Evolutionary conservation across 2,797 vertebrate species (phyloP).

Genomic region (Allobates femoralis): DNA sequence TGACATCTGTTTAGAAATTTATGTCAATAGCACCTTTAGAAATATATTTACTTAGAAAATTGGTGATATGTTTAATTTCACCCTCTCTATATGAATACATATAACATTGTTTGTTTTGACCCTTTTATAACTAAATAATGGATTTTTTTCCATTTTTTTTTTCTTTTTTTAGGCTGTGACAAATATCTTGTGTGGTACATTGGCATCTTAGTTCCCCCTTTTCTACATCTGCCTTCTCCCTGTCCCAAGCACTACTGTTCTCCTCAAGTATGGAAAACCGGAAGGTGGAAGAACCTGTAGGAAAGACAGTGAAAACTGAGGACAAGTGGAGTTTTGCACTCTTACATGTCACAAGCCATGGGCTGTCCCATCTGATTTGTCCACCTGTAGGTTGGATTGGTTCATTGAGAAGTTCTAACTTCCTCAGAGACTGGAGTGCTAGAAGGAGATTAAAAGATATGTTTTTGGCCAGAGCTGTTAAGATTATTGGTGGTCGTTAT

Average conservation of each 20-base stretch:
- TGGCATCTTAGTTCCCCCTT: conserved; percentile 54
- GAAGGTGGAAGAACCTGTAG: conserved; percentile 45
- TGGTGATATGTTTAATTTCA: too few species aligned
- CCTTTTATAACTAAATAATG: neutral
- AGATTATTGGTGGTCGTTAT: conserved; percentile 39
- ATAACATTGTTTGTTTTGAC: neutral
- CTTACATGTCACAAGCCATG: conserved; percentile 18
- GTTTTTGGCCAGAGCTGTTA: conserved; percentile 46
- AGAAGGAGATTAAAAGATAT: conserved; percentile 14
- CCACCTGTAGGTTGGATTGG: conserved; percentile 29
- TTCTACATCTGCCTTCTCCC: conserved; percentile 58
- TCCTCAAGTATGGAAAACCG: conserved; percentile 48
- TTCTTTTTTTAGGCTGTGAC: conserved; percentile 83
- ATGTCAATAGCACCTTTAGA: too few species aligned
- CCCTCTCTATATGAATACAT: too few species aligned
- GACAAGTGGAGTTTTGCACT: conserved; percentile 30
- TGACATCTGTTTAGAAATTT: too few species aligned
- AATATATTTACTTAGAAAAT: too few species aligned
- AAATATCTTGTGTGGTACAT: conserved; percentile 36
- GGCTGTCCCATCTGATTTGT: conserved; percentile 33
- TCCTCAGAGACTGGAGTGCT: conserved; percentile 40
- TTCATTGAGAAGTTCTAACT: conserved; percentile 19
- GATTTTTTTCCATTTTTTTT: neutral
- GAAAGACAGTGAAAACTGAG: conserved; percentile 34
- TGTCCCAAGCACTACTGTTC: conserved; percentile 49